phyloP scores from a whole-genome alignment of 2,113 vertebrate genomes.

The Struthio camelus region DNA sequence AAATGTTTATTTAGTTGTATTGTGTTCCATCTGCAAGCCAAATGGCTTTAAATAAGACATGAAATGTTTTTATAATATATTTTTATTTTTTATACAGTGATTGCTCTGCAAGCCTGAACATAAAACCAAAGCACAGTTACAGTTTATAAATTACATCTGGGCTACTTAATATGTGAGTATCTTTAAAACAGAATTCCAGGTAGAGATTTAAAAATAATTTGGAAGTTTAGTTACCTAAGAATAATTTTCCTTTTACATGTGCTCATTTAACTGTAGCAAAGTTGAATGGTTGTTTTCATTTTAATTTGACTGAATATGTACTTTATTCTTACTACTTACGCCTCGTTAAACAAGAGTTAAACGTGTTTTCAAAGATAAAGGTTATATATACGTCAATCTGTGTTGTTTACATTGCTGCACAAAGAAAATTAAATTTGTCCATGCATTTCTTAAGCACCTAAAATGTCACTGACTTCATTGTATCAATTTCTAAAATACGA shows the following conservation, averaged over 20 bases:
- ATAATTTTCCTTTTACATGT: neutral
- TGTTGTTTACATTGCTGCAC: too few species aligned
- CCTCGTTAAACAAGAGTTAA: neutral
- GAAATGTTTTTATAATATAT: neutral
- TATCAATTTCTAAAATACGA: neutral
- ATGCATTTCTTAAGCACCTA: neutral
- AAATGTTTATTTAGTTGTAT: neutral
- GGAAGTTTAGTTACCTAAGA: accelerated
- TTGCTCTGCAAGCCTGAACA: neutral
- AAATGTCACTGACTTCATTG: neutral
- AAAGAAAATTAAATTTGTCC: neutral
- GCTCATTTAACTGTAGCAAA: neutral
- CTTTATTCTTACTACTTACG: neutral
- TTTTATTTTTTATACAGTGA: neutral
- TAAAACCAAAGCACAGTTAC: neutral
- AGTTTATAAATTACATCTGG: neutral
- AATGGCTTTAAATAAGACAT: neutral
- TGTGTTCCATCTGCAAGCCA: neutral
- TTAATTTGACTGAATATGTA: neutral
- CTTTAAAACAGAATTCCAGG: neutral
- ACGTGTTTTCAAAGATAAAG: neutral
- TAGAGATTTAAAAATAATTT: neutral
- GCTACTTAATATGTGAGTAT: neutral
- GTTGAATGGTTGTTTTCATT: neutral
- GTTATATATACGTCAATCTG: neutral